Evolutionary conservation across 1,140 invertebrate genomes (phyloP).

Genomic region (Temnothorax longispinosus): DNA sequence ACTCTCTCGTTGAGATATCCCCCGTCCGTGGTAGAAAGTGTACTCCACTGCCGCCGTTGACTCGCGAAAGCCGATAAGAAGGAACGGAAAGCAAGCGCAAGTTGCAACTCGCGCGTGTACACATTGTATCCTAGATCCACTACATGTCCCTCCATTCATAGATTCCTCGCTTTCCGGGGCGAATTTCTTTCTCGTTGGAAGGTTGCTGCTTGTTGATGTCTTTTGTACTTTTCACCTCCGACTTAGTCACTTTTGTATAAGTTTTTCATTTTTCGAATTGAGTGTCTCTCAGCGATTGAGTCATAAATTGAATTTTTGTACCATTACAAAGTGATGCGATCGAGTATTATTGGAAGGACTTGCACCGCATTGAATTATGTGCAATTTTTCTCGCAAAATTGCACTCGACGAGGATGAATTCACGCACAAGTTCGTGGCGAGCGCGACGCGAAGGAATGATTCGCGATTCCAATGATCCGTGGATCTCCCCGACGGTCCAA

Average conservation of each 20-base stretch:
- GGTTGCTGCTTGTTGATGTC: background rate
- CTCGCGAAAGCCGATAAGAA: constrained; percentile 64
- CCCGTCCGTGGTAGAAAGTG: constrained; percentile 30
- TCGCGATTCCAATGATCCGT: background rate
- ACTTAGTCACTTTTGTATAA: background rate
- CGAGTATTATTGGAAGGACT: background rate
- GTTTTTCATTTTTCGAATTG: background rate
- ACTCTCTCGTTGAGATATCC: constrained; percentile 60
- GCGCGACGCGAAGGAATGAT: constrained; percentile 31
- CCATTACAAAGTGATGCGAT: background rate
- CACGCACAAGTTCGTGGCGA: constrained; percentile 14
- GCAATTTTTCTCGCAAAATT: constrained; percentile 4
- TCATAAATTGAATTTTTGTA: constrained; percentile 8
- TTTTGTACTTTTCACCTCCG: constrained; percentile 26
- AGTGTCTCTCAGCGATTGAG: background rate
- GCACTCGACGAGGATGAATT: background rate
- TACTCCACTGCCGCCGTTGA: constrained; percentile 21
- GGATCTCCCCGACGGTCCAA: background rate
- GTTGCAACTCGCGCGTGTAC: constrained; percentile 40
- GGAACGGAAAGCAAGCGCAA: constrained; percentile 38
- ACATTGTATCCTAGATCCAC: constrained; percentile 41
- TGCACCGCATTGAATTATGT: background rate
- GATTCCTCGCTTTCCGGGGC: background rate
- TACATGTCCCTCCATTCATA: constrained; percentile 29
- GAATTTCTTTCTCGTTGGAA: constrained; percentile 2